Conservation (phyloP, 2,113 vertebrate species). For the Vulpes ferrilata region DNA sequence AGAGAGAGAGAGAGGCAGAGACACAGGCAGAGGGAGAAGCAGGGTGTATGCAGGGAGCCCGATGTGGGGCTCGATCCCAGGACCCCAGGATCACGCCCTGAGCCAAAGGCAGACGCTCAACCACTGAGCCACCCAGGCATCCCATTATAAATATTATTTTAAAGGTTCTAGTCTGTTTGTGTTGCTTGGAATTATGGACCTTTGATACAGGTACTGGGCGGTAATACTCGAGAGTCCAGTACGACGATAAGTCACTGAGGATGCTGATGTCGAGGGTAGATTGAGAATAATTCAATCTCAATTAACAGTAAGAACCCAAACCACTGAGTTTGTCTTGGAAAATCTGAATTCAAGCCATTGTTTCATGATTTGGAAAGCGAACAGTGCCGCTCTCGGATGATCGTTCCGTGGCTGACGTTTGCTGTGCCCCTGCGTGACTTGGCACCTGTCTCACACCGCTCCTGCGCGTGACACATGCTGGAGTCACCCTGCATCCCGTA, state of each 20-base stretch:
- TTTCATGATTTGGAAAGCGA: constrained; percentile 90
- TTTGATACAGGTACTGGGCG: background rate
- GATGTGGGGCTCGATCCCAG: too few relatives aligned
- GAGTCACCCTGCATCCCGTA: constrained; percentile 84
- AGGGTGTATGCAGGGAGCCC: too few relatives aligned
- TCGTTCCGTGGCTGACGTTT: constrained; percentile 91
- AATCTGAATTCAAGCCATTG: constrained; percentile 66
- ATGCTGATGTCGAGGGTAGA: constrained; percentile 37
- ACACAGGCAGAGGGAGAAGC: too few relatives aligned
- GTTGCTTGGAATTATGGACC: constrained; percentile 6
- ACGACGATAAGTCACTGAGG: constrained; percentile 33
- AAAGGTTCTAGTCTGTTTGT: constrained; percentile 41
- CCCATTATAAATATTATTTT: background rate
- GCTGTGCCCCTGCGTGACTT: constrained; percentile 90
- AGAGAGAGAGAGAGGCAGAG: too few relatives aligned
- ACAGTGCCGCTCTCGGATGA: constrained; percentile 86
- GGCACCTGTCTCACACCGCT: constrained; percentile 92
- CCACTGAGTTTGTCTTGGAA: constrained; percentile 1
- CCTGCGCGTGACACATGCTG: constrained; percentile 89
- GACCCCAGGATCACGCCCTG: too few relatives aligned
- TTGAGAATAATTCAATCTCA: background rate
- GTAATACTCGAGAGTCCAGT: background rate
- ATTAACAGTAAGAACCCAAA: constrained; percentile 7
- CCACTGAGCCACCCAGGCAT: too few relatives aligned
- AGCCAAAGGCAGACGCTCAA: too few relatives aligned